Evolutionary conservation across 2,888 invertebrate species (phyloP).

Genomic region (Cotesia congregata): DNA sequence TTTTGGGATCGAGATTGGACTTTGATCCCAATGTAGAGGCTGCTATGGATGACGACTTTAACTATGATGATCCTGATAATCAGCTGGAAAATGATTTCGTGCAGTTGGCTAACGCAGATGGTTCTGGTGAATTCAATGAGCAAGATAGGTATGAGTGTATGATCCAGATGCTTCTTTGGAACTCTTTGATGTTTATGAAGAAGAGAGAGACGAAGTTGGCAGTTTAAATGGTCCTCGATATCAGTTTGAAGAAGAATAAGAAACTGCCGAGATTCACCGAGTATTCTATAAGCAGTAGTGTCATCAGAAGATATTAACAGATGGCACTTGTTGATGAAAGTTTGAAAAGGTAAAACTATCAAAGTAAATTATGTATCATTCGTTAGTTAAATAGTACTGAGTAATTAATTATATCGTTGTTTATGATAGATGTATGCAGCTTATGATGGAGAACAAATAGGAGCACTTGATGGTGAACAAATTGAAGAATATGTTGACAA

Average conservation of each 20-base stretch:
- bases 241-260: constrained; percentile 74
- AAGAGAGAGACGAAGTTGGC: constrained; percentile 70
- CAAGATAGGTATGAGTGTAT: constrained; percentile 65
- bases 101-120: constrained; percentile 80
- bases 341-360: constrained; percentile 82
- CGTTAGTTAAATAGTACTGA: neutral
- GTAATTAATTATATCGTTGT: constrained; percentile 35
- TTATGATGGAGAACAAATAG: constrained; percentile 91
- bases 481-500: constrained; percentile 85
- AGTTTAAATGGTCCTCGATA: constrained; percentile 70
- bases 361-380: no score
- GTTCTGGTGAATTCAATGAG: constrained; percentile 64
- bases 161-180: constrained; percentile 62
- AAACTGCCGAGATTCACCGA: constrained; percentile 90
- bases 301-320: constrained; percentile 87
- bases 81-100: constrained; percentile 94
- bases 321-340: constrained; percentile 84
- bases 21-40: constrained; percentile 94
- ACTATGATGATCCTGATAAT: constrained; percentile 87
- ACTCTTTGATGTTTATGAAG: constrained; percentile 57
- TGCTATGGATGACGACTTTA: constrained; percentile 93
- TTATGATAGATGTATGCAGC: constrained; percentile 78
- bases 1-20: constrained; percentile 77
- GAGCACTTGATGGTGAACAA: constrained; percentile 89
- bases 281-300: constrained; percentile 94